Conservation (phyloP, 2,888 invertebrate genomes). For the Leucophenga maculata region DNA sequence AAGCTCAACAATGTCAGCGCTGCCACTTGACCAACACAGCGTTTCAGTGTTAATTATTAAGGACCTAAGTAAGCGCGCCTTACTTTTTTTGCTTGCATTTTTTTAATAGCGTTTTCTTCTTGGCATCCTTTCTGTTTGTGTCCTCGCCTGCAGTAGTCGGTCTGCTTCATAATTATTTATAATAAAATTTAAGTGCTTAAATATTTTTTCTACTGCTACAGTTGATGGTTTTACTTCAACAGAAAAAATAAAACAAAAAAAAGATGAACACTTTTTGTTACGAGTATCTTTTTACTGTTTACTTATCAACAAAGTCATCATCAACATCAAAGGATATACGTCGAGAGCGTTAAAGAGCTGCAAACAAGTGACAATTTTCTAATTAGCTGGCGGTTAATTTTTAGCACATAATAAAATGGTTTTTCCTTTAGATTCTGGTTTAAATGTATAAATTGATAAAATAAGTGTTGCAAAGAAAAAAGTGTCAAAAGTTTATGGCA, state of each 20-base stretch:
- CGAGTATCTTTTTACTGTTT: not conserved
- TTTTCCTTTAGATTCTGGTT: not conserved
- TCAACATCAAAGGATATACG: constrained; percentile 6
- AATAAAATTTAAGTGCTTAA: constrained; percentile 25
- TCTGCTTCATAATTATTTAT: constrained; percentile 22
- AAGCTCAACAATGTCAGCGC: constrained; percentile 22
- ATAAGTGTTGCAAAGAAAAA: too few relatives aligned
- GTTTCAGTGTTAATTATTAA: constrained; percentile 26
- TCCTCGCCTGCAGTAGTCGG: not conserved
- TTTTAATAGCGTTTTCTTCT: constrained; percentile 10
- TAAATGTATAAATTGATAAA: not conserved
- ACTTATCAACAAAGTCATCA: not conserved
- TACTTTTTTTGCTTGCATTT: not conserved
- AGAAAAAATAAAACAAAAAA: not conserved
- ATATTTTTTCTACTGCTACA: constrained; percentile 1
- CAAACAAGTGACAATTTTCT: constrained; percentile 17
- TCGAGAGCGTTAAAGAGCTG: not conserved
- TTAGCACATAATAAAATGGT: constrained; percentile 19
- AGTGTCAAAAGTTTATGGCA: too few relatives aligned
- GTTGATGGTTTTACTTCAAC: not conserved
- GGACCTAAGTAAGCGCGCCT: constrained; percentile 14
- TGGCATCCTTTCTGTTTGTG: not conserved
- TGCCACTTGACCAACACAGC: constrained; percentile 14
- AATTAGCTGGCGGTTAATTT: constrained; percentile 13
- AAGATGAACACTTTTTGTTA: too few relatives aligned